Evolutionary conservation across 2,888 invertebrate genomes (phyloP).

Genomic region (Polymixis lichenea): DNA sequence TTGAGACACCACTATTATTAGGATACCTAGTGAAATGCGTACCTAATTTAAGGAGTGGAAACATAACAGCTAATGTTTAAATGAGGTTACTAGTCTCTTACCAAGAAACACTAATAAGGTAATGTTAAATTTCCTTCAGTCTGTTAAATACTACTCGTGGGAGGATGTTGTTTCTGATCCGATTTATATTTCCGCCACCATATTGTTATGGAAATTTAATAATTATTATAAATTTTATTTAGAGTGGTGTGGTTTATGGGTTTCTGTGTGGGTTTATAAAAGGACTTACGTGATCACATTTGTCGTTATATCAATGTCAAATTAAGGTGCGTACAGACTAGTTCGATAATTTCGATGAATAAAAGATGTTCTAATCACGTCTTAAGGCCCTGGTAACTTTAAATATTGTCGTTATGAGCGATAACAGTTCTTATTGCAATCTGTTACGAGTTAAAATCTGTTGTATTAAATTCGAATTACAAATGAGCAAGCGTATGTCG

Average conservation of each 20-base stretch:
- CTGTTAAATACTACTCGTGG: conserved; percentile 23
- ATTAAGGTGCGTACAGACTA: not conserved
- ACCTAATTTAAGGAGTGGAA: not conserved
- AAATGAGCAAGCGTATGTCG: no score
- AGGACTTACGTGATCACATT: conserved; percentile 13
- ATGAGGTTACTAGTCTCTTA: conserved; percentile 17
- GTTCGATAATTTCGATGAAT: not conserved
- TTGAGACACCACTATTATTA: not conserved
- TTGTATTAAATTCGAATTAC: no score
- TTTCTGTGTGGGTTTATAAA: conserved; percentile 9
- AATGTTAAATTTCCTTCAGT: conserved; percentile 42
- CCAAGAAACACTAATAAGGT: conserved; percentile 44
- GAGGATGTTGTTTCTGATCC: conserved; percentile 36
- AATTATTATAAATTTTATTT: conserved; percentile 37
- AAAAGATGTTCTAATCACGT: not conserved
- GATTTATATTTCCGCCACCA: conserved; percentile 55
- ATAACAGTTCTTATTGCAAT: no score
- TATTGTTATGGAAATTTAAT: conserved; percentile 43
- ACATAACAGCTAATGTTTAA: not conserved
- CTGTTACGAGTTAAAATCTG: no score
- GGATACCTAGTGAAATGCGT: not conserved
- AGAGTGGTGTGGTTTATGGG: conserved; percentile 23
- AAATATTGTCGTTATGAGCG: no score
- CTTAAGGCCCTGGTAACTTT: no score
- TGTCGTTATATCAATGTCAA: not conserved